phyloP scores from a whole-genome alignment of 2,888 invertebrate genomes.

The Melanophora roralis region DNA sequence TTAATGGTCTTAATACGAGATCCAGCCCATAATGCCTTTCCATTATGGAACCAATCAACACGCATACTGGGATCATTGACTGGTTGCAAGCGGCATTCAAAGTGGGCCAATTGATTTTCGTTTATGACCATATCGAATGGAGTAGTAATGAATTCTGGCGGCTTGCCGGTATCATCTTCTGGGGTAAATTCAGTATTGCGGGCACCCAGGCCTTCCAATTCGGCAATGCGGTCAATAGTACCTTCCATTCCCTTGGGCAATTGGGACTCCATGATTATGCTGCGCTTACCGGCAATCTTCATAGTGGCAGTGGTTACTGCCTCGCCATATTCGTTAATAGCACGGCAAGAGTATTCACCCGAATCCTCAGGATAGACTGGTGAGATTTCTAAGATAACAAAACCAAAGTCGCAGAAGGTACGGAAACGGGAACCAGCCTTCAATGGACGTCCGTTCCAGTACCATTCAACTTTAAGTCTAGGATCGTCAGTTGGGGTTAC shows the following conservation, averaged over 20 bases:
- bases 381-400: slow-evolving; percentile 97
- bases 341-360: slow-evolving; percentile 93
- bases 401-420: slow-evolving; percentile 98
- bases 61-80: slow-evolving; percentile 95
- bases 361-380: slow-evolving; percentile 98
- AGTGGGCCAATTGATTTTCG: slow-evolving; percentile 94
- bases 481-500: slow-evolving; percentile 94
- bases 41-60: slow-evolving; percentile 99
- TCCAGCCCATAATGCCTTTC: slow-evolving; percentile 92
- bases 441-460: slow-evolving; percentile 93
- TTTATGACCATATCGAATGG: slow-evolving; percentile 89
- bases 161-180: slow-evolving; percentile 90
- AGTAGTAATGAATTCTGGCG: slow-evolving; percentile 93
- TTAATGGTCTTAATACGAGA: slow-evolving; percentile 96
- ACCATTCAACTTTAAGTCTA: slow-evolving; percentile 94
- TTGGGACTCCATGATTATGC: slow-evolving; percentile 94
- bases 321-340: slow-evolving; percentile 92
- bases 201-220: slow-evolving; percentile 90
- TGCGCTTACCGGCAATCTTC: slow-evolving; percentile 94
- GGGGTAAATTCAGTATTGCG: slow-evolving; percentile 82
- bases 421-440: slow-evolving; percentile 94
- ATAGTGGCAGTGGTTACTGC: slow-evolving; percentile 93
- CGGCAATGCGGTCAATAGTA: slow-evolving; percentile 94
- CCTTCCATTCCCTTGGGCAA: slow-evolving; percentile 95
- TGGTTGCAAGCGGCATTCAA: slow-evolving; percentile 92